phyloP scores from a whole-genome alignment of 2,797 vertebrate species.

The Diplodus puntazzo region DNA sequence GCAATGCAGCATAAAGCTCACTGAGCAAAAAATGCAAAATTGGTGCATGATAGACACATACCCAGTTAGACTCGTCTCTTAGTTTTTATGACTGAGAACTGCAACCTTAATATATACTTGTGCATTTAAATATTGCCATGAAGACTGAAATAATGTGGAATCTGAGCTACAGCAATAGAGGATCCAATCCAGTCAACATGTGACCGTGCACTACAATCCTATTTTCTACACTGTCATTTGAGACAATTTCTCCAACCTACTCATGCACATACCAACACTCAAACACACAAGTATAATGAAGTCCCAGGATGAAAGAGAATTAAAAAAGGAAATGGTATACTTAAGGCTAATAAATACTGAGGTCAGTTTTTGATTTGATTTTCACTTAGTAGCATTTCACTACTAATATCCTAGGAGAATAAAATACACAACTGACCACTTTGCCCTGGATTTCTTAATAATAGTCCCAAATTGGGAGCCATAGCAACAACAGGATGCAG shows the following conservation, averaged over 20 bases:
- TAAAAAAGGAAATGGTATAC: background rate
- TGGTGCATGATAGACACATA: constrained; percentile 37
- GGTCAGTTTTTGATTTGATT: background rate
- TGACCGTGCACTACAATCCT: background rate
- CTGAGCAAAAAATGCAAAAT: constrained; percentile 51
- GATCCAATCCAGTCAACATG: background rate
- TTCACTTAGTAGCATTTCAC: constrained; percentile 29
- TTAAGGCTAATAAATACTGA: background rate
- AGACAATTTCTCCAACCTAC: constrained; percentile 7
- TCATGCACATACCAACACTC: background rate
- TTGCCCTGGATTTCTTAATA: constrained; percentile 36
- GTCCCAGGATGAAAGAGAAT: background rate
- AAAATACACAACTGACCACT: constrained; percentile 42
- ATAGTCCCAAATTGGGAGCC: constrained; percentile 48
- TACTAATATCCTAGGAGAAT: constrained; percentile 23
- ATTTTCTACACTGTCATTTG: constrained; percentile 9
- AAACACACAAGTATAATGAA: background rate
- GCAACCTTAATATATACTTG: background rate
- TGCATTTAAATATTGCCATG: constrained; percentile 1
- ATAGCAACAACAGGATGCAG: constrained; percentile 48
- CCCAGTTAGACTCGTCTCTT: constrained; percentile 4
- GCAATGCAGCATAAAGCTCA: constrained; percentile 57
- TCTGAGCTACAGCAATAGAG: background rate
- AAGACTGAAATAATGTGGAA: constrained; percentile 5
- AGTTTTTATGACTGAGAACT: constrained; percentile 3